Base-by-base conservation (phyloP, 2,888 invertebrate genomes). In the Tromatobia lineatoria region DNA sequence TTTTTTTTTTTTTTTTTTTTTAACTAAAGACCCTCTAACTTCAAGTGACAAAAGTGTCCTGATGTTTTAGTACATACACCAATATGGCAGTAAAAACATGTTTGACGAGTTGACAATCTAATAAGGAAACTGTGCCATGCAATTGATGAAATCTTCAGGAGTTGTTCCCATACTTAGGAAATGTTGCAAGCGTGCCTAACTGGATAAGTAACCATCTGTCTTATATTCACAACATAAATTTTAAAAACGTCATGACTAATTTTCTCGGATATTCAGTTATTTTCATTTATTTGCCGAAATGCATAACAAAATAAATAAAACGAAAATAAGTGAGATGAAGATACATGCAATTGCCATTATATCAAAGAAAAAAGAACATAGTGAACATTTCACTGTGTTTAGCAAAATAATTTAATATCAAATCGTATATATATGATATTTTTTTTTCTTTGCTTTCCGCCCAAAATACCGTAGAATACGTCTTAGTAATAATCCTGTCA, bases 41-140 rank as follows among this genome's bases (percentile, higher is more conserved):
- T 29, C 13, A 15, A 29, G 29, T 29, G 59, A 23, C 29, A 29
- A 34, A 57, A 29, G 34, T 18, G 34, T n/a, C 6, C 25, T 11
- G 18, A 38, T 38, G 38, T 18, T 64, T 64, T 34, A 2, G 23
- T 8, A 38, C 34, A 8, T 7, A 23, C 15, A 38, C 67, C 11
- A n/a, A 88, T 86, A 88, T 76, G 87, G 89, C 45, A 61, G 74
- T 10, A 77, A 78, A 86, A 88, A 87, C 87, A 85, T 76, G 88
- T 88, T 88, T 88, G 83, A 82, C 86, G 83, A 89, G 61, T 87
- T 83, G 64, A 85, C 73, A 79, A 81, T 89, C 90, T 83, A 90
- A 90, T 90, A 91, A 89, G 90, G 90, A 88, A 91, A 90, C 86
- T 91, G 84, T 91, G 91, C 89, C 90, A 86, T 82, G 64, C 80